Evolutionary conservation across 2,113 vertebrate genomes (phyloP).

Genomic region (Crypturellus undulatus): DNA sequence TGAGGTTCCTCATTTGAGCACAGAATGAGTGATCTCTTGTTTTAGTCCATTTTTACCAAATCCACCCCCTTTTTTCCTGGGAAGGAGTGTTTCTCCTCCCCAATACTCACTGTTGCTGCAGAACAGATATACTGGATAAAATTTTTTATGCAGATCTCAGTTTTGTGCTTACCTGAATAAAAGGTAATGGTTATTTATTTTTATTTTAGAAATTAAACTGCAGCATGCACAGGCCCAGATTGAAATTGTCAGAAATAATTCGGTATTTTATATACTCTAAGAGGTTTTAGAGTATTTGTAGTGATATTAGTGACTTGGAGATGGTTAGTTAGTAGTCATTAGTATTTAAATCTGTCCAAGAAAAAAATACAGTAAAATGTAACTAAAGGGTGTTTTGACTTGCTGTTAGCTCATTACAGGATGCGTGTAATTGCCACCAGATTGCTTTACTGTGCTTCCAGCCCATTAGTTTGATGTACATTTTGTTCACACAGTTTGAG

Average conservation of each 20-base stretch:
- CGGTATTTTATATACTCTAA: background rate
- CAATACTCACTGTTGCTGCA: background rate
- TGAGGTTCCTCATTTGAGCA: constrained; percentile 51
- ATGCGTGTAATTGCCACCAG: accelerated
- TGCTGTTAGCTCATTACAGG: background rate
- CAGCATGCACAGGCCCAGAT: background rate
- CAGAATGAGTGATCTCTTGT: background rate
- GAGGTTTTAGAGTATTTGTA: background rate
- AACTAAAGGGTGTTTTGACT: background rate
- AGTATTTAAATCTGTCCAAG: background rate
- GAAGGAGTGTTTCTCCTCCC: background rate
- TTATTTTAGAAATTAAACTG: background rate
- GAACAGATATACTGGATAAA: background rate
- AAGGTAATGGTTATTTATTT: background rate
- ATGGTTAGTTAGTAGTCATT: background rate
- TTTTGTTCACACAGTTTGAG: background rate
- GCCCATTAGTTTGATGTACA: background rate
- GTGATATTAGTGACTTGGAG: background rate
- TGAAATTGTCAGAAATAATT: background rate
- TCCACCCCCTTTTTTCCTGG: background rate
- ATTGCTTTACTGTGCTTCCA: background rate
- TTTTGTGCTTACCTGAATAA: background rate
- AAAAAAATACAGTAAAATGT: background rate
- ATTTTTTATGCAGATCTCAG: background rate
- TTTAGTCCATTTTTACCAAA: background rate